These are phyloP conservation scores for Coracias cyanogaster DNA, from an alignment of 2,797 vertebrate genomes.

Conservation along the genomic window DNA sequence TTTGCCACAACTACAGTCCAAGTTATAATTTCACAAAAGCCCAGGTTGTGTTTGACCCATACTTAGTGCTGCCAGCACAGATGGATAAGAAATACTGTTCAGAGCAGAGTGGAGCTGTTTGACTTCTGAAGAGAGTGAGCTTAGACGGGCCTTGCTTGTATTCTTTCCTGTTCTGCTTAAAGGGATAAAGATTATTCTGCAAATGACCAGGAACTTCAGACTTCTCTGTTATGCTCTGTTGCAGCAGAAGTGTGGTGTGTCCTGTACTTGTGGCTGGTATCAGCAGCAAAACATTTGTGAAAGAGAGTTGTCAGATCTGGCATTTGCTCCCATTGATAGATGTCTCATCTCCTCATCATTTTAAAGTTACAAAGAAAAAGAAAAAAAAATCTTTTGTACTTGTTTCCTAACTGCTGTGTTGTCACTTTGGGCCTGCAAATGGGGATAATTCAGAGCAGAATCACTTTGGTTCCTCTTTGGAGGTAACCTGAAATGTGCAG, in stretches of 20 bases:
- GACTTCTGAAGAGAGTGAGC: neutral
- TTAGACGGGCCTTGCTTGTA: neutral
- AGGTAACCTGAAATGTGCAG: neutral
- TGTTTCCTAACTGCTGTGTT: neutral
- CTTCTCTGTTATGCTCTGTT: neutral
- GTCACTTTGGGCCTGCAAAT: neutral
- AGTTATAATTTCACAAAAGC: neutral
- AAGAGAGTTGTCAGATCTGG: neutral
- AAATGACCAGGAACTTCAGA: neutral
- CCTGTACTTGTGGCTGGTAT: neutral
- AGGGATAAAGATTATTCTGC: neutral
- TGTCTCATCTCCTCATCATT: neutral
- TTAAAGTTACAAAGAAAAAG: neutral
- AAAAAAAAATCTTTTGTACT: neutral
- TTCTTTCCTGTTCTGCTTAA: neutral
- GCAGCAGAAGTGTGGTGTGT: neutral
- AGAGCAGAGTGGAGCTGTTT: neutral
- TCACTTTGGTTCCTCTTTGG: neutral
- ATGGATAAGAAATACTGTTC: neutral
- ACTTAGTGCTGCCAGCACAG: neutral
- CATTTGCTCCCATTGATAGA: neutral
- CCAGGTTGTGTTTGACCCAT: neutral
- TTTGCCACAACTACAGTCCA: neutral
- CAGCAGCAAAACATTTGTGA: neutral
- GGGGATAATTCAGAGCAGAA: neutral